Evolutionary conservation across 2,888 invertebrate genomes (phyloP).

Genomic region (Cheilosia variabilis): DNA sequence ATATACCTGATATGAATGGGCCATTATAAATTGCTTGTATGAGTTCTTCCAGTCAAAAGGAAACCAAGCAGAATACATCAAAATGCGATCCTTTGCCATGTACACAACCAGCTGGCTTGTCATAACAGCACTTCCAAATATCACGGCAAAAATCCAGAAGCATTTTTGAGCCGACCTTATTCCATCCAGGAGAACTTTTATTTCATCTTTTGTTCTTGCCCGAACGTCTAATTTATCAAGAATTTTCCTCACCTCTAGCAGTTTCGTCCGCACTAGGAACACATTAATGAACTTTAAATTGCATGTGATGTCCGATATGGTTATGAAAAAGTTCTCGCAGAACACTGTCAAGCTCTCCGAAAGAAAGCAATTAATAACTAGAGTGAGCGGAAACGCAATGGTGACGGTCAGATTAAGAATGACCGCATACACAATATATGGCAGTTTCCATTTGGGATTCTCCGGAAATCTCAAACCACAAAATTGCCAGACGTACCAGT

Average conservation of each 20-base stretch:
- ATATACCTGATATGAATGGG: conserved; percentile 73
- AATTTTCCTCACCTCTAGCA: conserved; percentile 75
- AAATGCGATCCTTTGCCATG: conserved; percentile 62
- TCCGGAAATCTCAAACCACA: conserved; percentile 78
- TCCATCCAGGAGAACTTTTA: conserved; percentile 62
- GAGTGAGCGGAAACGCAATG: conserved; percentile 71
- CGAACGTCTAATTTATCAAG: conserved; percentile 78
- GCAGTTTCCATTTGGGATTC: conserved; percentile 66
- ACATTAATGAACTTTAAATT: conserved; percentile 78
- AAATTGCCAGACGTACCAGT: conserved; percentile 79
- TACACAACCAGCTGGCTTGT: conserved; percentile 73
- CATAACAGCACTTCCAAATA: conserved; percentile 52
- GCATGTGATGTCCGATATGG: conserved; percentile 74
- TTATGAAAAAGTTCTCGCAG: conserved; percentile 78
- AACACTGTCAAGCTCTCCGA: conserved; percentile 77
- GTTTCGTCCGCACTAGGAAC: conserved; percentile 68
- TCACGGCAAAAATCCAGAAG: conserved; percentile 57
- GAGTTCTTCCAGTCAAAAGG: conserved; percentile 80
- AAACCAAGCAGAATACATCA: conserved; percentile 79
- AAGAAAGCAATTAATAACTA: conserved; percentile 76
- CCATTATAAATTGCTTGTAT: conserved; percentile 70
- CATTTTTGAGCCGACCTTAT: conserved; percentile 63
- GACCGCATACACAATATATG: conserved; percentile 77
- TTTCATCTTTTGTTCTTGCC: conserved; percentile 74
- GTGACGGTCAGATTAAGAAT: conserved; percentile 73